Base-by-base conservation (phyloP, 2,888 invertebrate genomes). In the Agelastica alni region DNA sequence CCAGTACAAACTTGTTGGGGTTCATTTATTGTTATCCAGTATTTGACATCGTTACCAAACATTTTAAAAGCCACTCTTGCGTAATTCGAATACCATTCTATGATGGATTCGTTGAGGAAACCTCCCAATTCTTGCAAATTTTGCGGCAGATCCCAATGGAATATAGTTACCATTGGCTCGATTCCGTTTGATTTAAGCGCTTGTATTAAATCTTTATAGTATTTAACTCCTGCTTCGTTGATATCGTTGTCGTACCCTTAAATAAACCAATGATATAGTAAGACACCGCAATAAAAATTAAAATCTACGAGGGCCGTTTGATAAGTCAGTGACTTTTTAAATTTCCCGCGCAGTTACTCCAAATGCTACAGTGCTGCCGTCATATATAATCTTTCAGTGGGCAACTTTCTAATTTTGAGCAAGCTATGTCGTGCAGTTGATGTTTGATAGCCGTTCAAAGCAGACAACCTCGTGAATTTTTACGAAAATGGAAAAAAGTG, bases 181-280 rank as follows among this genome's bases (percentile, higher is more conserved):
- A 86, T 82, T n/a, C 78, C 78, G 45, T 78, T 77, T 34, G 70
- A 76, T 22, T 80, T 64, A 1, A 85, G 74, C 43, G 75, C 80
- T 1, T 17, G 42, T 4, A 64, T 52, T 16, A 64, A 16, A 32
- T 60, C 56, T n/a, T 55, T 61, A 53, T 64, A 64, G 43, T 63
- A 64, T 52, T 83, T 77, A 6, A 93, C 79, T 14, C 90, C 93
- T 2, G 81, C 79, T 42, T 80, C 77, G 70, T 88, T 93, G 20
- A 90, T 77, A 16, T 81, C 70, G 64, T 85, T 83, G 9, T 81
- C 80, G 47, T 82, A 78, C 7, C 88, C 91, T 36, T n/a, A n/a
- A n/a, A n/a, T n/a, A n/a, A n/a, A n/a, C n/a, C n/a, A n/a, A n/a
- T n/a, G n/a, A n/a, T n/a, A n/a, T n/a, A n/a, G n/a, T n/a, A n/a